Percentiles rank a stretch among this genome's conserved stretches.
Evolutionary conservation across 2,113 vertebrate genomes (phyloP).

Genomic region (Scalopus aquaticus): DNA sequence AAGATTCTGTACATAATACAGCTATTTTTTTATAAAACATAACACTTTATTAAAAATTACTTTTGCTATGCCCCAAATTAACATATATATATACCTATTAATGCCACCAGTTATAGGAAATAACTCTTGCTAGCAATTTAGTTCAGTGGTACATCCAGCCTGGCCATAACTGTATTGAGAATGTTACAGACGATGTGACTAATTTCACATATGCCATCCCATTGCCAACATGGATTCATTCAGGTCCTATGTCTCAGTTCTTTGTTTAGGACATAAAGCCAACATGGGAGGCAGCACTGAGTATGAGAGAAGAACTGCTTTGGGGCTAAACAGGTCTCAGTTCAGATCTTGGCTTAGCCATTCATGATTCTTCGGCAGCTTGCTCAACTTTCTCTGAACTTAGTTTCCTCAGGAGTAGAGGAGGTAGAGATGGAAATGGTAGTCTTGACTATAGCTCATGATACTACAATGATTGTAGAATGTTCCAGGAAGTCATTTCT

Average conservation of each 20-base stretch:
- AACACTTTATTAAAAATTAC: constrained; percentile 9
- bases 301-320: background rate
- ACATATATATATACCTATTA: background rate
- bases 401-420: background rate
- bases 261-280: background rate
- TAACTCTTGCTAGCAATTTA: background rate
- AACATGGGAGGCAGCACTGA: background rate
- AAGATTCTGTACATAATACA: background rate
- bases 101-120: background rate
- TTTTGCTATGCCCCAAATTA: background rate
- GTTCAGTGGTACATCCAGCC: background rate
- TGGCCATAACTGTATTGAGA: background rate
- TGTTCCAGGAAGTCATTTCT: background rate
- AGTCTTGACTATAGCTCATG: background rate
- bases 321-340: background rate
- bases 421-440: background rate
- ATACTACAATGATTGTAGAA: background rate
- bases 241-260: background rate
- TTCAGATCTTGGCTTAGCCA: background rate
- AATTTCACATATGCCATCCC: background rate
- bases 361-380: background rate
- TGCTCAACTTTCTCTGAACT: background rate
- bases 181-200: background rate
- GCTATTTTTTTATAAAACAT: constrained; percentile 25
- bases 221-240: background rate